These are phyloP conservation scores for Micronisus gabar DNA, from an alignment of 2,113 vertebrate genomes.

Conservation along the genomic window DNA sequence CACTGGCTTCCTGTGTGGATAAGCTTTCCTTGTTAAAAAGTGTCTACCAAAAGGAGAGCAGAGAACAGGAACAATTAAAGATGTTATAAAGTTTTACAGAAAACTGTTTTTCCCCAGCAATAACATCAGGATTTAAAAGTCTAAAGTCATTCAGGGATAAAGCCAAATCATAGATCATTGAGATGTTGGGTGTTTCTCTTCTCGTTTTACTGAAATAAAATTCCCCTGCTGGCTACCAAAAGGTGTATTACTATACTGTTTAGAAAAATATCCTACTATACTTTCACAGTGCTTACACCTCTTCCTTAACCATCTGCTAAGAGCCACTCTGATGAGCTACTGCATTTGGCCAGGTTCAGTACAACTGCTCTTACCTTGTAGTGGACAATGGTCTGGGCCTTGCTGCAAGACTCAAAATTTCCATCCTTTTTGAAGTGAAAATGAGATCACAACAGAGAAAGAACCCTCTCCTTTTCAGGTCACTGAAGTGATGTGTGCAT, in stretches of 20 bases:
- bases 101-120: background rate
- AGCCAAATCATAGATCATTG: background rate
- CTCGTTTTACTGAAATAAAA: background rate
- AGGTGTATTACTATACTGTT: background rate
- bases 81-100: background rate
- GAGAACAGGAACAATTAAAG: background rate
- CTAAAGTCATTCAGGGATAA: background rate
- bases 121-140: background rate
- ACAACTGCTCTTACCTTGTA: background rate
- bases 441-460: background rate
- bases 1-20: background rate
- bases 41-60: background rate
- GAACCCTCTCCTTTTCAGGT: background rate
- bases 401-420: background rate
- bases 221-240: background rate
- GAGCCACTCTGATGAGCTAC: background rate
- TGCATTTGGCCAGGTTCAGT: background rate
- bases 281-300: background rate
- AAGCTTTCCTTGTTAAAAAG: background rate
- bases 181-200: background rate
- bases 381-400: no score
- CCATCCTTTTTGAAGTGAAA: background rate
- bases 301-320: background rate
- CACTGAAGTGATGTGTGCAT: background rate
- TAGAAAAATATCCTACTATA: background rate